Evolutionary conservation across 2,797 vertebrate genomes (phyloP), one percentile per base, ranked within the genome.

Genomic region (Alectoris magna): DNA sequence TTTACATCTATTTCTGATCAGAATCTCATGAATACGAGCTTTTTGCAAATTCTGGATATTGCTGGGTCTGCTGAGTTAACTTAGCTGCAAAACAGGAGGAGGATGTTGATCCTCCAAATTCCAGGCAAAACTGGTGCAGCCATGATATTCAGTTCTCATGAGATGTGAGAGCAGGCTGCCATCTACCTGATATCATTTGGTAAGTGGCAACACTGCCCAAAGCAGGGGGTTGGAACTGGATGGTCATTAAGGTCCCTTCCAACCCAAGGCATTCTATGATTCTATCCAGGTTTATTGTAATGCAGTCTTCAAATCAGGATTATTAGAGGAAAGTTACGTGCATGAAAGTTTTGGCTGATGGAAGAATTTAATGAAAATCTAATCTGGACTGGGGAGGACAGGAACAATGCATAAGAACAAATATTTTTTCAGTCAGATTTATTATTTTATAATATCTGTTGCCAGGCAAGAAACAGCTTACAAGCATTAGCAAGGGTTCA

Each of bases 351-450:
- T 60, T 76, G 44, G 1, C 66, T 77, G 41, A 49, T 14, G 58
- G 56, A 59, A 80, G 11, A 93, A 68, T 56, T 62, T 85, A 0
- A 19, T 24, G 68, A 79, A 95, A 76, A 91, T 83, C 67, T 48
- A 63, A 0, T 55, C 36, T n/a, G 27, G 21, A 64, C 7, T 31
- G 36, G 18, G 36, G 44, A 87, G 12, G 64, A 81, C 16, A 85
- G 27, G 13, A 88, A 78, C 23, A 41, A 38, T n/a, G 36, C 53
- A 67, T 6, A 46, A 29, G 19, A 92, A 58, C 53, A 88, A 48
- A n/a, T n/a, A 3, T 44, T 48, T 78, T 94, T 92, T 66, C 51
- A 58, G 24, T 85, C 31, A 74, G 16, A 66, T 97, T 96, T 95
- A 97, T 97, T 96, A 59, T 22, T 77, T 89, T 71, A 59, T 31